Percentiles rank a stretch among this genome's conserved stretches.
phyloP scores from a whole-genome alignment of 2,797 vertebrate species.

The Amphiprion clarkii region DNA sequence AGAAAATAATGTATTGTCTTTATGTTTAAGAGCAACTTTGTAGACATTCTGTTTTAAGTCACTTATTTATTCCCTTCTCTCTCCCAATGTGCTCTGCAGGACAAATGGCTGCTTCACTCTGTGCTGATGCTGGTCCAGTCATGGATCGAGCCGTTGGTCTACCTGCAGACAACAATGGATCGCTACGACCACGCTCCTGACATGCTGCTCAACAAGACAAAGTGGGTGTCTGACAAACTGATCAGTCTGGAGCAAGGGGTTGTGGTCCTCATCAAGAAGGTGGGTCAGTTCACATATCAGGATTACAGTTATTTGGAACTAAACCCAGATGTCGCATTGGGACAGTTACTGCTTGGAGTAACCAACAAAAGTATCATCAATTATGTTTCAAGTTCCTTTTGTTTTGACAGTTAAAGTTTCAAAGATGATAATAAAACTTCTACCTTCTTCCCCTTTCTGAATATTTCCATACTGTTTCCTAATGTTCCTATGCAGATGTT shows the following conservation, averaged over 20 bases:
- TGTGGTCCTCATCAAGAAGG: conserved; percentile 84
- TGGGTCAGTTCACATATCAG: conserved; percentile 34
- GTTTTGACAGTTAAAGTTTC: too few species aligned
- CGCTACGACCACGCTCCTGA: conserved; percentile 77
- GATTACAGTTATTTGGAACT: not conserved
- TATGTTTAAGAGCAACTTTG: not conserved
- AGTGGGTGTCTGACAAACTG: conserved; percentile 86
- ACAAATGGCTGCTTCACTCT: conserved; percentile 84
- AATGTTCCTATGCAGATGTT: conserved; percentile 74
- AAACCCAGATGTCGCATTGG: too few species aligned
- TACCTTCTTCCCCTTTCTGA: not conserved
- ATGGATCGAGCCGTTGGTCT: conserved; percentile 82
- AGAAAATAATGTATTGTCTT: not conserved
- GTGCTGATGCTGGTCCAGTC: conserved; percentile 85
- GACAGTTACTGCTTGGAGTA: too few species aligned
- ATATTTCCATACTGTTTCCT: not conserved
- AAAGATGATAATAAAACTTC: not conserved
- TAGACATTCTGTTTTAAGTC: not conserved
- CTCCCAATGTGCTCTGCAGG: conserved; percentile 60
- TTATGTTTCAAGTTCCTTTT: too few species aligned
- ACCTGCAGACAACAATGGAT: conserved; percentile 81
- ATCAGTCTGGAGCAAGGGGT: conserved; percentile 85
- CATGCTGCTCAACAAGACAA: conserved; percentile 83
- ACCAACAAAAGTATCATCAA: too few species aligned
- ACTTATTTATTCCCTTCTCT: not conserved